Evolutionary conservation across 2,797 vertebrate species (phyloP).

Genomic region (Catamblyrhynchus diadema): DNA sequence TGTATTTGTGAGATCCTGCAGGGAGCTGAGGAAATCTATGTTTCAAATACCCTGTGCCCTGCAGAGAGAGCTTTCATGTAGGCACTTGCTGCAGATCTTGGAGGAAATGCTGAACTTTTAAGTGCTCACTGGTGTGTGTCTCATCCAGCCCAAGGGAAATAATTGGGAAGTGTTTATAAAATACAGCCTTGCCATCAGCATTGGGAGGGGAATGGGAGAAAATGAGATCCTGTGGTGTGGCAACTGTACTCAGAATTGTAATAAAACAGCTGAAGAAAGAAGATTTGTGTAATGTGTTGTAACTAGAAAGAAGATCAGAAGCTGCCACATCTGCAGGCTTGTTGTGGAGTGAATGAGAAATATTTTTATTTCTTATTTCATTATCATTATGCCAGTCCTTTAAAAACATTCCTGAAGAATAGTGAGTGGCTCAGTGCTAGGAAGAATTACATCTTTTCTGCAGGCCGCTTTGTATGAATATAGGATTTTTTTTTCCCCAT

Average conservation of each 20-base stretch:
- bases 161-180: slow-evolving; percentile 47
- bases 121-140: slow-evolving; percentile 37
- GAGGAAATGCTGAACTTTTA: slow-evolving; percentile 16
- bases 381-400: background rate
- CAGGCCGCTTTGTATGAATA: background rate
- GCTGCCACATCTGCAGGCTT: background rate
- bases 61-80: slow-evolving; percentile 22
- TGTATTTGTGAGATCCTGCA: slow-evolving; percentile 58
- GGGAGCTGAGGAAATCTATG: slow-evolving; percentile 45
- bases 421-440: background rate
- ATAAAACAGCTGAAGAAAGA: background rate
- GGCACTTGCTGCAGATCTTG: background rate
- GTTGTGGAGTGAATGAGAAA: background rate
- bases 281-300: background rate
- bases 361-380: background rate
- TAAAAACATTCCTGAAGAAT: background rate
- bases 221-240: background rate
- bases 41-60: slow-evolving; percentile 41
- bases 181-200: background rate
- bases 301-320: background rate
- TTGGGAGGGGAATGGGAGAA: background rate
- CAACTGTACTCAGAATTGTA: background rate
- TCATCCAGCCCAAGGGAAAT: slow-evolving; percentile 42
- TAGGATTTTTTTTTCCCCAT: background rate
- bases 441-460: background rate